Evolutionary conservation across 2,113 vertebrate genomes (phyloP), one percentile per base, ranked within the genome.

Genomic region (Grallaria varia): DNA sequence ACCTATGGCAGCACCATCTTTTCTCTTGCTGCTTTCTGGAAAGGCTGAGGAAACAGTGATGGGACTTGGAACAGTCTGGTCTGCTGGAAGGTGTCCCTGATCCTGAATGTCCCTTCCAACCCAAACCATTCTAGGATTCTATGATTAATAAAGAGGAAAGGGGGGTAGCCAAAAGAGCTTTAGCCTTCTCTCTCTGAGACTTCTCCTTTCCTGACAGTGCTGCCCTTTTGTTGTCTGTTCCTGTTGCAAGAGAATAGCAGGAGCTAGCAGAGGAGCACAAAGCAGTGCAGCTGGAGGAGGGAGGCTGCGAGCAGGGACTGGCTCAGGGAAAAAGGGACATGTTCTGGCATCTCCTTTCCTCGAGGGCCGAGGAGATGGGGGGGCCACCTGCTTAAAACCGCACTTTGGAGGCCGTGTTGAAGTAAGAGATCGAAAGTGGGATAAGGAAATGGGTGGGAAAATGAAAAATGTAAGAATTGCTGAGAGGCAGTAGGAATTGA

Each of bases 381-480:
- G 27, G 19, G 12, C 0, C 2, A 4, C 8, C n/a, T 67, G 45
- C 59, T 91, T 71, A 35, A 66, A 95, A 55, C 60, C 2, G 12
- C 27, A 13, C 39, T 93, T 92, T n/a, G 59, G 79, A 83, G 45
- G 44, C 73, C 64, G 40, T n/a, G 50, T 66, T 77, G 87, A 66
- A 94, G 77, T 25, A n/a, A 19, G 81, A 93, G 93, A 82, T 94
- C 0, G 28, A 94, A 96, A 78, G 37, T 50, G 66, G 71, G 81
- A 94, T 97, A 95, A 91, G 78, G 67, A 92, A 95, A 66, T 58
- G 84, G 73, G 62, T 89, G 87, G 74, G 83, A 72, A 91, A 94
- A 90, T 83, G 49, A 73, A 88, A 69, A 86, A 84, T 25, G 23
- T 33, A 66, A 62, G 71, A 87, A 33, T 59, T 91, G 67, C 84